Conservation (phyloP, 2,888 invertebrate genomes). For the Tubulanus polymorphus region DNA sequence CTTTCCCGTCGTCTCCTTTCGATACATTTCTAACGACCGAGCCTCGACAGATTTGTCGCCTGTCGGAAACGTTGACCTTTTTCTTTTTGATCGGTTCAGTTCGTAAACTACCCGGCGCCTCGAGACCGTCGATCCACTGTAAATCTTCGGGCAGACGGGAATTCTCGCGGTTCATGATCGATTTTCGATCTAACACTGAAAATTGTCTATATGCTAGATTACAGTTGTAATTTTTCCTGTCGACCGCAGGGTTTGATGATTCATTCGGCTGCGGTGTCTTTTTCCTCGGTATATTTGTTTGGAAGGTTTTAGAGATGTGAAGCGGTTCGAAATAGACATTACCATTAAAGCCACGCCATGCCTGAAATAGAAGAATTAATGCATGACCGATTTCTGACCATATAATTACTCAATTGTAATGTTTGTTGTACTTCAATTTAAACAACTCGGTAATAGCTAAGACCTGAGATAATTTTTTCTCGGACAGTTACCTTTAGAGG, state of each 20-base stretch:
- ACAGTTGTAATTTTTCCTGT: neutral
- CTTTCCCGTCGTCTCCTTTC: constrained; percentile 4
- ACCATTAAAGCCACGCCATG: constrained; percentile 50
- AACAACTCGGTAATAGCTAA: too few species aligned
- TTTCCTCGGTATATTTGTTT: neutral
- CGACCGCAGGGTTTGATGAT: neutral
- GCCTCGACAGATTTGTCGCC: constrained; percentile 34
- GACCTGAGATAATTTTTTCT: too few species aligned
- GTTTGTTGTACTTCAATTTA: neutral
- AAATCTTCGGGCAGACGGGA: constrained; percentile 31
- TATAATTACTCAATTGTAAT: neutral
- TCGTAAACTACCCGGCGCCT: constrained; percentile 35
- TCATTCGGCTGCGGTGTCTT: neutral
- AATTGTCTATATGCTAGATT: constrained; percentile 20
- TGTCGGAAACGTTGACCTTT: constrained; percentile 14
- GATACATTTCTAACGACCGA: constrained; percentile 27
- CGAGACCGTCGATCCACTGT: constrained; percentile 29
- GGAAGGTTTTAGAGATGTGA: constrained; percentile 22
- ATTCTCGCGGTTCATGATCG: constrained; percentile 27
- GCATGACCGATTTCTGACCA: neutral
- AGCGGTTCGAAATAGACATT: constrained; percentile 52
- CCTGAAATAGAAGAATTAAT: constrained; percentile 31
- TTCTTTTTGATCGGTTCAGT: constrained; percentile 6
- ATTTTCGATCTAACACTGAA: constrained; percentile 33
- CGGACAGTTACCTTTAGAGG: constrained; percentile 38